These are phyloP conservation scores for Peromyscus melanophrys DNA, from an alignment of 2,797 vertebrate genomes.

Conservation along the genomic window DNA sequence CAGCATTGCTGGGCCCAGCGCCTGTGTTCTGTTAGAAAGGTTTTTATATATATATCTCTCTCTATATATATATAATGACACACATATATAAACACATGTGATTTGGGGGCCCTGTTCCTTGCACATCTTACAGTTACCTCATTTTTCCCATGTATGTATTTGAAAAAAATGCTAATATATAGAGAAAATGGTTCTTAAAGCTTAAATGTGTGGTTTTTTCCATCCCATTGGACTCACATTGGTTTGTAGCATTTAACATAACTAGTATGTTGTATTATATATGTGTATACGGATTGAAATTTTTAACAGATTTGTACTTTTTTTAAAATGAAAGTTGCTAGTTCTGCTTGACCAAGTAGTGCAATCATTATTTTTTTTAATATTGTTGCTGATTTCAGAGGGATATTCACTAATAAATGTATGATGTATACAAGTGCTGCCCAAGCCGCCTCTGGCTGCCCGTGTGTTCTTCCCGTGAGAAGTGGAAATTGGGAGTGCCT, in stretches of 20 bases:
- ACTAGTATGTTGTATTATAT: constrained; percentile 99
- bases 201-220: constrained; percentile 95
- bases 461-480: neutral
- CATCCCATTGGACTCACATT: constrained; percentile 99
- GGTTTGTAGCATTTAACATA: constrained; percentile 99
- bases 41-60: constrained; percentile 78
- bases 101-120: constrained; percentile 98
- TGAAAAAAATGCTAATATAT: constrained; percentile 99
- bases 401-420: constrained; percentile 99
- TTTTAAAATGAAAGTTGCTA: constrained; percentile 99
- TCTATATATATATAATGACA: constrained; percentile 74
- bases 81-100: constrained; percentile 88
- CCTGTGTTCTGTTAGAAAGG: constrained; percentile 97
- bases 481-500: fast-evolving
- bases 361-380: constrained; percentile 99
- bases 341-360: constrained; percentile 99
- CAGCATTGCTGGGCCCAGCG: constrained; percentile 95
- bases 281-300: constrained; percentile 99
- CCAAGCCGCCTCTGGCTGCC: constrained; percentile 52
- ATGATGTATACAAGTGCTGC: constrained; percentile 96
- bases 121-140: constrained; percentile 99
- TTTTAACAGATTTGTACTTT: constrained; percentile 99
- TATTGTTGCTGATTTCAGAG: constrained; percentile 99
- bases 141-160: constrained; percentile 99
- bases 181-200: constrained; percentile 99